Base-by-base conservation (phyloP, 2,888 invertebrate genomes). In the Drosophila testacea region DNA sequence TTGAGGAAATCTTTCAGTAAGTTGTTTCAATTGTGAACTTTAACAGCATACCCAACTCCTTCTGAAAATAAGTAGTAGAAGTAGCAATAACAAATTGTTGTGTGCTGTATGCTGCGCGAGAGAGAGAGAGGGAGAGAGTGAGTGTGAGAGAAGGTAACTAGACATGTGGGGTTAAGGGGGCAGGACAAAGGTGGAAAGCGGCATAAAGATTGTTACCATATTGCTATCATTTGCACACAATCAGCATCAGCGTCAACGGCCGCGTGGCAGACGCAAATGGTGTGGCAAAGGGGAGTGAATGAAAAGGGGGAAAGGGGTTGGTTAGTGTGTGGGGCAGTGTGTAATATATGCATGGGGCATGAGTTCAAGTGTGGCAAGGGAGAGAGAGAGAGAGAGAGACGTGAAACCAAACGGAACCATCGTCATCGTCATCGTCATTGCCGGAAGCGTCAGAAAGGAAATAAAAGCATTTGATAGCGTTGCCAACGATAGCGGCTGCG, bases 161-260 rank as follows among this genome's bases (percentile, higher is more conserved):
- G 39, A 47, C 27, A 10, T 6, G n/a, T 16, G 27, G 7, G 16
- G 2, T 3, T 13, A 16, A 5, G 5, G 22, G 13, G n/a, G 6
- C 6, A 4, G 13, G 28, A 9, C 28, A 38, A 63, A 46, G 55
- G 59, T 61, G 61, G 36, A 34, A 63, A 54, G 67, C 57, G 55
- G 81, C 73, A 76, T 86, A 82, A 83, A 89, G 89, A 88, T 84
- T 90, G 84, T 84, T 72, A 73, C 87, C 84, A 90, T 84, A 84
- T 84, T 88, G 89, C 84, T 90, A 90, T 84, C 90, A 90, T 84
- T 90, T 84, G 88, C 84, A 84, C 90, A 83, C 84, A 84, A 84
- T 84, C 89, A 90, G 65, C 79, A 62, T 65, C 77, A 69, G 70
- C 72, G 66, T 55, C 72, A 67, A 42, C 69, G 11, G 41, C n/a